Base-by-base conservation (phyloP, 2,888 invertebrate species). In the Micoletzkya japonica region DNA sequence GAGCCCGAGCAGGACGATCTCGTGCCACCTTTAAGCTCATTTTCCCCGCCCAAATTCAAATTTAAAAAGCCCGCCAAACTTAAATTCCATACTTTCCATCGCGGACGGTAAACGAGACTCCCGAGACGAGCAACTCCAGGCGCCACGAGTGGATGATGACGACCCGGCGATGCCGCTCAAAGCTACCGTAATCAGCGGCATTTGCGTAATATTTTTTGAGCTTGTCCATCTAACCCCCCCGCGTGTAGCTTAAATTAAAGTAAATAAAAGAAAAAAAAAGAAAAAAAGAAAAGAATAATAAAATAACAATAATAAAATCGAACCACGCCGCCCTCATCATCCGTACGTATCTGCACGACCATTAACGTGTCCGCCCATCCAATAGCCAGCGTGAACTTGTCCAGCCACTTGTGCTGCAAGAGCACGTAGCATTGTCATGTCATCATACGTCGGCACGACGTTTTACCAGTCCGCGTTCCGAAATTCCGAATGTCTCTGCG, bases 291-390 rank as follows among this genome's bases (percentile, higher is more conserved):
- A n/a, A n/a, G n/a, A n/a, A n/a, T n/a, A n/a, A n/a, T n/a, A n/a
- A n/a, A n/a, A n/a, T n/a, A n/a, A n/a, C n/a, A n/a, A n/a, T n/a
- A n/a, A n/a, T n/a, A n/a, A n/a, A n/a, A n/a, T n/a, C 49, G 3
- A 24, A 70, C 57, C 61, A 56, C 58, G 57, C 67, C 58, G 30
- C 70, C 61, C n/a, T 66, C 75, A 17, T 72, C 58, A 1, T 52
- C 44, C 1, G 71, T 59, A 1, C 56, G 58, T 10, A 82, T 75
- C 50, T 66, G 70, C 24, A 78, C 72, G 14, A 84, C 67, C 30
- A 77, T 80, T 7, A 83, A 70, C 2, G 82, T 82, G 61, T 82
- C 80, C 1, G 81, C 85, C 85, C 85, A 86, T 39, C 79, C 84
- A 57, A 85, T 78, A 2, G 78, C 80, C 57, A 85, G 71, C 3